Evolutionary conservation across 1,140 invertebrate genomes (phyloP).

Genomic region (Saxidomus purpurata): DNA sequence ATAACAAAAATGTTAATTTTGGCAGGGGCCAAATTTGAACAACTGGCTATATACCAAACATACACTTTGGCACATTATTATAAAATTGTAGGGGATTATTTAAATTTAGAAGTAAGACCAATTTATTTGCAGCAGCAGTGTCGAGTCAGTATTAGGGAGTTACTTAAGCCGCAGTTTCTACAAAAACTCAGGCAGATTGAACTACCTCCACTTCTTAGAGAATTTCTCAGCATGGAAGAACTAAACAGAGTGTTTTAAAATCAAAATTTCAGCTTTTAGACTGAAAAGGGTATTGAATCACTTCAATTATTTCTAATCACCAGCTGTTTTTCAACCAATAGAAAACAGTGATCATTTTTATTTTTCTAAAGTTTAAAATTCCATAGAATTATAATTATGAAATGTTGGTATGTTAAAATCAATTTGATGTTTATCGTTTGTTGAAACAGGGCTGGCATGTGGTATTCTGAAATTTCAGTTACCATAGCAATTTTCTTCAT

Average conservation of each 20-base stretch:
- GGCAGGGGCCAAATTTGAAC: conserved; percentile 73
- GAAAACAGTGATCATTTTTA: no score
- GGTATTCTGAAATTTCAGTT: no score
- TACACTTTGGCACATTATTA: conserved; percentile 71
- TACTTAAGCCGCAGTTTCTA: conserved; percentile 71
- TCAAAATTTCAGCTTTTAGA: background rate
- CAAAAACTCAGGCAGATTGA: conserved; percentile 70
- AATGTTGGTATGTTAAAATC: no score
- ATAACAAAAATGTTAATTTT: conserved; percentile 74
- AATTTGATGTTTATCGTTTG: no score
- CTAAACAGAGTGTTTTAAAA: conserved; percentile 60
- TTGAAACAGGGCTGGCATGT: no score
- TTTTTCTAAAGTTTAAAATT: no score
- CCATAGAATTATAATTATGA: no score
- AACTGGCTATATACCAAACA: conserved; percentile 69
- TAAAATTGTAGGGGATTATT: conserved; percentile 67
- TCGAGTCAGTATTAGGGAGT: conserved; percentile 70
- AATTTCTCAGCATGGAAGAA: conserved; percentile 69
- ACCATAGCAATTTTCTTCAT: no score
- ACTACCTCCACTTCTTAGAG: conserved; percentile 67
- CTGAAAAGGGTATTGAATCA: no score
- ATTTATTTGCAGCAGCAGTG: conserved; percentile 76
- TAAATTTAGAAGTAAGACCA: conserved; percentile 73
- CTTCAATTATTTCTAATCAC: no score
- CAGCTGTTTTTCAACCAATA: no score